These are phyloP conservation scores for Dryadula phaetusa DNA, from an alignment of 2,888 invertebrate genomes.

Conservation along the genomic window DNA sequence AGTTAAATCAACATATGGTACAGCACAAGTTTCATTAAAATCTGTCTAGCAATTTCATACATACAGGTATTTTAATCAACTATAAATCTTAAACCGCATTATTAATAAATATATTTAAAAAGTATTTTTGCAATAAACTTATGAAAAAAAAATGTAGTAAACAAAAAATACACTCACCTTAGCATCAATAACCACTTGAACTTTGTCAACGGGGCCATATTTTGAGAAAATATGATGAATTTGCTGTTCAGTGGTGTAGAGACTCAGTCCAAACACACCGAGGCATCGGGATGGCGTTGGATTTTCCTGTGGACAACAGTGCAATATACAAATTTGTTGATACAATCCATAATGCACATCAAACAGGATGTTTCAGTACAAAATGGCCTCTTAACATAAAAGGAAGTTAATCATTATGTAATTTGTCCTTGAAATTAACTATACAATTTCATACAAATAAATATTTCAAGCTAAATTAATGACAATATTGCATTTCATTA, in stretches of 20 bases:
- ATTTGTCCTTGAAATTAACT: not conserved
- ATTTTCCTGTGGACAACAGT: constrained; percentile 86
- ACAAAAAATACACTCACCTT: constrained; percentile 90
- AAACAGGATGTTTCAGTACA: constrained; percentile 10
- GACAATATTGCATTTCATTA: not conserved
- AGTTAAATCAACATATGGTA: no score
- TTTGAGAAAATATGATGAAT: constrained; percentile 96
- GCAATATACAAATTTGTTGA: constrained; percentile 33
- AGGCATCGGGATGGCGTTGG: constrained; percentile 95
- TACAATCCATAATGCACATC: not conserved
- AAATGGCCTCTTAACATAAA: not conserved
- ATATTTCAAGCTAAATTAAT: not conserved
- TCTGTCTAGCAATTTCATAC: no score
- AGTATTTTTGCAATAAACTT: no score
- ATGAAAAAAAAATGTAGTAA: no score
- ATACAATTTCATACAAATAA: not conserved
- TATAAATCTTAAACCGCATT: no score
- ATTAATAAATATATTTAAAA: no score
- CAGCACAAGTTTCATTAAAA: no score
- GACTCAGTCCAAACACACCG: constrained; percentile 97
- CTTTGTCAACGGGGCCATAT: constrained; percentile 95
- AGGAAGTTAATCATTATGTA: constrained; percentile 5
- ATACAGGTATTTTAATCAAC: no score
- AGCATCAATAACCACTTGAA: constrained; percentile 97
- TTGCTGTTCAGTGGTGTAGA: constrained; percentile 96